Evolutionary conservation across 2,797 vertebrate genomes (phyloP).

Genomic region (Adelosebastes latens): DNA sequence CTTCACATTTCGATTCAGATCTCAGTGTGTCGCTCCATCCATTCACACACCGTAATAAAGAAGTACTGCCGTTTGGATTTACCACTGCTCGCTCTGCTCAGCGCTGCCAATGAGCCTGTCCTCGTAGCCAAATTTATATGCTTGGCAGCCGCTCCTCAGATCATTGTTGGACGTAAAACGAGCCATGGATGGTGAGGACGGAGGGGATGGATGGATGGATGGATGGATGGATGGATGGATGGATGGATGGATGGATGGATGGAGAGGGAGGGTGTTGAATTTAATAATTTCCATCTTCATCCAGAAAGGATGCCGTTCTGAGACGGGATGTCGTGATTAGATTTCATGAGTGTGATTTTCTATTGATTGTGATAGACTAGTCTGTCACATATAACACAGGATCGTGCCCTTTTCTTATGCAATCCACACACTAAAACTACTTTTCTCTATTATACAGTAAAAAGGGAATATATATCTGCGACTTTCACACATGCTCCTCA

Average conservation of each 20-base stretch:
- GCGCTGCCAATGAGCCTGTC: conserved; percentile 47
- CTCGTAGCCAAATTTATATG: conserved; percentile 41
- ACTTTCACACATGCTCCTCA: conserved; percentile 22
- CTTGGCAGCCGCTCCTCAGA: conserved; percentile 43
- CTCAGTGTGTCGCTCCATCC: conserved; percentile 8
- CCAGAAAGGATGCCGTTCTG: background rate
- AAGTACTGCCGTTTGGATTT: conserved; percentile 32
- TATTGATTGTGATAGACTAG: conserved; percentile 9
- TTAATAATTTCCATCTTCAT: conserved; percentile 27
- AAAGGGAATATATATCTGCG: background rate
- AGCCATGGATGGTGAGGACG: conserved; percentile 1
- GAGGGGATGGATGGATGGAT: background rate
- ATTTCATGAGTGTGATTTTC: conserved; percentile 6
- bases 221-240: background rate
- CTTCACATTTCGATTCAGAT: conserved; percentile 1
- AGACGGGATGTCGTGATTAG: conserved; percentile 1
- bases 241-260: background rate
- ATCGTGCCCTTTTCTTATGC: background rate
- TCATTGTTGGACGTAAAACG: conserved; percentile 59
- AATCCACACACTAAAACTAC: background rate
- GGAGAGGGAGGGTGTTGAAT: background rate
- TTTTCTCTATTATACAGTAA: background rate
- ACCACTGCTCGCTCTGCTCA: background rate
- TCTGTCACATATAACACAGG: background rate
- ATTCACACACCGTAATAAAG: conserved; percentile 46